A percentile compares a stretch with the other conserved stretches of the same genome.
Conservation (phyloP, 2,797 vertebrate species). For the Tapirus indicus region DNA sequence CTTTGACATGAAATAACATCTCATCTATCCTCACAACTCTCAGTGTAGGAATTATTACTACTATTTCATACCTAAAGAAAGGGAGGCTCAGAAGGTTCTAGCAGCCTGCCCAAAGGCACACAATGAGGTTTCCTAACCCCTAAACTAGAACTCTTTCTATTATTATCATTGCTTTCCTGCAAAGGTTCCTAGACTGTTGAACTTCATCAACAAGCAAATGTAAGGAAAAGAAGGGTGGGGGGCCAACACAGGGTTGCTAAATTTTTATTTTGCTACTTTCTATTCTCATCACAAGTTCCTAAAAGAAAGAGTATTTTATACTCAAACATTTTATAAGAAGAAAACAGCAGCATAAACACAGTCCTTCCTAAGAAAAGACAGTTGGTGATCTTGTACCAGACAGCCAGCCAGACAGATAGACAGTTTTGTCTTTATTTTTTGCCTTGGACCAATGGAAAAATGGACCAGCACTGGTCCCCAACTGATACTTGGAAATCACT, state of each 20-base stretch:
- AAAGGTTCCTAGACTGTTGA: background rate
- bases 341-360: background rate
- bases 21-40: background rate
- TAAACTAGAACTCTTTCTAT: background rate
- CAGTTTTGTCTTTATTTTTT: background rate
- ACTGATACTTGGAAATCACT: background rate
- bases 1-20: background rate
- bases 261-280: constrained; percentile 19
- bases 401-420: background rate
- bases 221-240: background rate
- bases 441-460: background rate
- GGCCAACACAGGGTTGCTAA: background rate
- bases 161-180: background rate
- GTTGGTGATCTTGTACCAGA: background rate
- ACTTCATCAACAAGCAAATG: background rate
- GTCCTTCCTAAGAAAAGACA: background rate
- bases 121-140: background rate
- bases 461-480: background rate
- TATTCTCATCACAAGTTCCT: background rate
- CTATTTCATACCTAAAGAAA: background rate
- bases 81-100: background rate
- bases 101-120: background rate
- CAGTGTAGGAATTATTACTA: background rate
- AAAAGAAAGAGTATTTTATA: constrained; percentile 23
- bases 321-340: background rate